Evolutionary conservation across 1,140 invertebrate genomes (phyloP).

Genomic region (Philaenus spumarius): DNA sequence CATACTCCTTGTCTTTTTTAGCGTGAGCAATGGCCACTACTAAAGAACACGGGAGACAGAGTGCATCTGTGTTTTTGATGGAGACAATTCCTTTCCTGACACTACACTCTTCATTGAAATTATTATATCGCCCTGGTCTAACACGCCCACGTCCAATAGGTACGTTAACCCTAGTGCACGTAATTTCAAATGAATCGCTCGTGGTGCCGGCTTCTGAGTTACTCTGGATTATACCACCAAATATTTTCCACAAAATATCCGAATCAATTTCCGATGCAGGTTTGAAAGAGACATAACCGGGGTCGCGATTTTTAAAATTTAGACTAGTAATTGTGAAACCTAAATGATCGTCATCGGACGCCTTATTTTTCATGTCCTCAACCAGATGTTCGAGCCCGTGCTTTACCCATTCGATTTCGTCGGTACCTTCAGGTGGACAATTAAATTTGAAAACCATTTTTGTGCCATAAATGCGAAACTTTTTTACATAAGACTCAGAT

Average conservation of each 20-base stretch:
- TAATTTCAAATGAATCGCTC: neutral
- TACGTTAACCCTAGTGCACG: neutral
- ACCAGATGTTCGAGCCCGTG: neutral
- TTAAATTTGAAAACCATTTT: slow-evolving; percentile 4
- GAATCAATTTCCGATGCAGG: neutral
- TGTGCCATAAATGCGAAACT: neutral
- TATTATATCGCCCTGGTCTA: neutral
- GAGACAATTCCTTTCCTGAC: neutral
- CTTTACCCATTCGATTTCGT: neutral
- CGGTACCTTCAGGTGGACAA: neutral
- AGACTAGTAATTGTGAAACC: neutral
- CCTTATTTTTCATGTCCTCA: neutral
- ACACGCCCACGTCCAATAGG: neutral
- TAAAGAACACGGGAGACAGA: too few relatives aligned
- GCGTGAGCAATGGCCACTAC: neutral
- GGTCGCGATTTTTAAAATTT: neutral
- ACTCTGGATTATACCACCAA: neutral
- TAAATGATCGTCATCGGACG: neutral
- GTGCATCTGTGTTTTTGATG: neutral
- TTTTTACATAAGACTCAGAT: neutral
- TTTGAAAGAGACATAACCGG: neutral
- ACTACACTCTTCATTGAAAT: neutral
- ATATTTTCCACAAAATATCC: neutral
- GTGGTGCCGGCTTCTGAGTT: neutral
- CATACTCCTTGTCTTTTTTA: neutral